phyloP scores from a whole-genome alignment of 2,797 vertebrate genomes.

The Etheostoma nigrum region DNA sequence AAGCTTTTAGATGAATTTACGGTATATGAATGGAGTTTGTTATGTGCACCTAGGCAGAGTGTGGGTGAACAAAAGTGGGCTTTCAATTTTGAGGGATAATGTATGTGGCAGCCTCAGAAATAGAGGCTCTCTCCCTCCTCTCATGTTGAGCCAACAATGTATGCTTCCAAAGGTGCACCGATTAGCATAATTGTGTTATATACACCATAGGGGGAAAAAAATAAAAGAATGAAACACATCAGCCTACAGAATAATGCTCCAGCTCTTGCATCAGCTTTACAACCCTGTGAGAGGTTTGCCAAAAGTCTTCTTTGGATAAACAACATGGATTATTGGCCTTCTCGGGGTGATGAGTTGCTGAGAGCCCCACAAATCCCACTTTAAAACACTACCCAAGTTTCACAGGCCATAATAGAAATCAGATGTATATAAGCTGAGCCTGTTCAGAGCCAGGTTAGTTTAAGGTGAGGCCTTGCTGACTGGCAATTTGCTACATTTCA shows the following conservation, averaged over 20 bases:
- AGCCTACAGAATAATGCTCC: conserved; percentile 55
- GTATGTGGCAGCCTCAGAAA: conserved; percentile 45
- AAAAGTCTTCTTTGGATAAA: conserved; percentile 74
- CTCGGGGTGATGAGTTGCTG: conserved; percentile 67
- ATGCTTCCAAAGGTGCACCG: conserved; percentile 50
- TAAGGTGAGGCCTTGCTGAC: conserved; percentile 16
- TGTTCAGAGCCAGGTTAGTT: conserved; percentile 48
- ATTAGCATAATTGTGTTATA: conserved; percentile 69
- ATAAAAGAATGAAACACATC: conserved; percentile 54
- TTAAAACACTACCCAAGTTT: conserved; percentile 58
- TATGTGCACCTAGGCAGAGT: conserved; percentile 9
- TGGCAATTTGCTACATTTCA: conserved; percentile 30
- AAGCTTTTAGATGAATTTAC: conserved; percentile 32
- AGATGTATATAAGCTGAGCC: conserved; percentile 47
- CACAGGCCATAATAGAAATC: conserved; percentile 58
- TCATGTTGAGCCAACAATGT: conserved; percentile 56
- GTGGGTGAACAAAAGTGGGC: conserved; percentile 35
- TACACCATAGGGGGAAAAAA: conserved; percentile 41
- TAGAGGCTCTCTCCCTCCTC: conserved; percentile 15
- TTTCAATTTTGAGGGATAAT: conserved; percentile 48
- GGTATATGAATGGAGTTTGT: conserved; percentile 17
- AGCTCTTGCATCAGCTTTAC: conserved; percentile 56
- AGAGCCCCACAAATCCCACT: conserved; percentile 56
- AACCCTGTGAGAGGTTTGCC: conserved; percentile 55
- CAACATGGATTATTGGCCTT: conserved; percentile 73